Percentiles rank a stretch among this genome's conserved stretches.
Conservation (phyloP, 2,888 invertebrate species). For the Tigriopus californicus region DNA sequence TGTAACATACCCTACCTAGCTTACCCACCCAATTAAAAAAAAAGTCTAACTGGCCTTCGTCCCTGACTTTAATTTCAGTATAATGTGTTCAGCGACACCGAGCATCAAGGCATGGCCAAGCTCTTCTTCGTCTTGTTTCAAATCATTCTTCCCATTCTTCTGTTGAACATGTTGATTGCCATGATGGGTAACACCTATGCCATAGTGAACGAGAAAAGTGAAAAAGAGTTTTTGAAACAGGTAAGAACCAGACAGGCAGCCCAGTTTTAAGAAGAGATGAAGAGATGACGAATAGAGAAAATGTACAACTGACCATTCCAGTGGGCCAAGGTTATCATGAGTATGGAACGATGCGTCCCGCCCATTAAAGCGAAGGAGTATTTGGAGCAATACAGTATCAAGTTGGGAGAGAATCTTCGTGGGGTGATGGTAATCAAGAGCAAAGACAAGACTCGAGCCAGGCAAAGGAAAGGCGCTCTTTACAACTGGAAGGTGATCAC, state of each 20-base stretch:
- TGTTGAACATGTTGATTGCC: conserved; percentile 94
- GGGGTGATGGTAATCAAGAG: conserved; percentile 97
- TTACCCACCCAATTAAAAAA: neutral
- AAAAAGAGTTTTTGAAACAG: conserved; percentile 96
- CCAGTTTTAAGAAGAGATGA: no score
- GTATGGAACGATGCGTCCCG: conserved; percentile 78
- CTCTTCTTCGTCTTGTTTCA: conserved; percentile 93
- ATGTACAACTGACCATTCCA: no score
- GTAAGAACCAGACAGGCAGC: no score
- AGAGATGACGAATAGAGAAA: no score
- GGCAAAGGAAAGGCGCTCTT: conserved; percentile 85
- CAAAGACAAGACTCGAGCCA: conserved; percentile 84
- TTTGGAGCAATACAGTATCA: conserved; percentile 85
- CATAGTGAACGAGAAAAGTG: conserved; percentile 90
- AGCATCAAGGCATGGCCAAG: conserved; percentile 79
- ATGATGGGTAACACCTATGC: conserved; percentile 99
- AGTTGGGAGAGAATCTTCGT: conserved; percentile 61
- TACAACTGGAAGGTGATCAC: conserved; percentile 79
- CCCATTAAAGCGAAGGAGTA: conserved; percentile 74
- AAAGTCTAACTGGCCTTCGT: conserved; percentile 20
- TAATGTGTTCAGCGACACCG: conserved; percentile 67
- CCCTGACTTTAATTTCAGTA: conserved; percentile 53
- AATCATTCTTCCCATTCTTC: conserved; percentile 87
- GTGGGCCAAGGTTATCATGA: conserved; percentile 98
- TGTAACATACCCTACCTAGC: no score